Percentiles rank a stretch among this genome's conserved stretches.
Evolutionary conservation across 2,113 vertebrate genomes (phyloP).

Genomic region (Hiodon alosoides): DNA sequence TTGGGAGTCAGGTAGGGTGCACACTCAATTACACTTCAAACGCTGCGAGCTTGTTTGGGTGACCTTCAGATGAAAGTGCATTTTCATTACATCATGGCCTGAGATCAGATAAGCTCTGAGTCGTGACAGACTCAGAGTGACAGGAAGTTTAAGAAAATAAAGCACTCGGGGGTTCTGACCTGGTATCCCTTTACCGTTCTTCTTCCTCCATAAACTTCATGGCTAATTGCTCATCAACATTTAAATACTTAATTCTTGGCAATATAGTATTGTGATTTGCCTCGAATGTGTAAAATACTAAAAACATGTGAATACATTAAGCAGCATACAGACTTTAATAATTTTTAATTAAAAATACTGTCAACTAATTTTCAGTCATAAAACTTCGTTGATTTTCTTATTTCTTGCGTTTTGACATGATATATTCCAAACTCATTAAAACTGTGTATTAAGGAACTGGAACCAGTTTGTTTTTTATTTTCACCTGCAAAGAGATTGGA

Average conservation of each 20-base stretch:
- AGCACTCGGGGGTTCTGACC: background rate
- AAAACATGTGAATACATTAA: no score
- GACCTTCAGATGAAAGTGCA: conserved; percentile 8
- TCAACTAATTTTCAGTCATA: background rate
- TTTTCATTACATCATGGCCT: background rate
- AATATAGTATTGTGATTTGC: no score
- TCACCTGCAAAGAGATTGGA: no score
- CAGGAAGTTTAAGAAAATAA: background rate
- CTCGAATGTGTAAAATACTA: no score
- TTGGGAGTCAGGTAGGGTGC: background rate
- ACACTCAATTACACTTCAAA: background rate
- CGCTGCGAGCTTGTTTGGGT: background rate
- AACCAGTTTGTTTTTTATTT: no score
- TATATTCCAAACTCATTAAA: no score
- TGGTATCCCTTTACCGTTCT: background rate
- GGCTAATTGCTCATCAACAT: no score
- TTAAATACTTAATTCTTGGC: no score
- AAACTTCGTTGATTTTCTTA: background rate
- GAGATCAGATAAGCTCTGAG: background rate
- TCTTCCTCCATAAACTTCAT: background rate
- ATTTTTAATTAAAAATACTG: no score
- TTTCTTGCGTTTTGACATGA: background rate
- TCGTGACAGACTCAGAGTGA: conserved; percentile 9
- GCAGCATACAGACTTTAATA: no score
- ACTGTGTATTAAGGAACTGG: no score